Base-by-base conservation (phyloP, 2,888 invertebrate species). In the Drosophila rubida region DNA sequence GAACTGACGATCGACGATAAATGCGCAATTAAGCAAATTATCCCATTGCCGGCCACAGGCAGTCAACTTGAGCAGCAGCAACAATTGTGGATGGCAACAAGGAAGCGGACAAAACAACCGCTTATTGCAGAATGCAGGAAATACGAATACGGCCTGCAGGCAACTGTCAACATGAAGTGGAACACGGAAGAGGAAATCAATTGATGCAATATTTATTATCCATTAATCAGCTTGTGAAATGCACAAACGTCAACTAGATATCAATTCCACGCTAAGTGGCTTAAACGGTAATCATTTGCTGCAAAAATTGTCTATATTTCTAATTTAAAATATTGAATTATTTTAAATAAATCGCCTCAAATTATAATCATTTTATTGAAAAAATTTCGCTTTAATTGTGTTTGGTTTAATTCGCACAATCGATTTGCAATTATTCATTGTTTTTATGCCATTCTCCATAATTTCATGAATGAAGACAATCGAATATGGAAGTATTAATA, bases 1-100 rank as follows among this genome's bases (percentile, higher is more conserved):
- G 39, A 41, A 6, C 44, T 23, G 45, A 61, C 68, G 78, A 80
- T 87, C 74, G 66, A 57, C 88, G 69, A 75, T 84, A 87, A 80
- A 77, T 88, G 84, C 65, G 64, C 89, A 87, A 87, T 88, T 85
- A 84, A 69, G 68, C 64, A 75, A 88, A 85, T 85, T 85, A 87
- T 73, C 58, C 79, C 65, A 68, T 55, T 63, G 66, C 58, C 60
- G 42, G 23, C 50, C 55, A 45, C 53, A 32, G 57, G 55, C 70
- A 60, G 57, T 46, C 60, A 66, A 46, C 51, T 23, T 42, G 48
- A 54, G 30, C 23, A 48, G 32, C 44, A 22, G 14, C 49, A 14
- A 59, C 23, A 23, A 37, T 57, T 57, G 14, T 30, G 6, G 9
- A 25, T 27, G 0, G 27, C 27, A 27, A 27, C 27, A 42, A 23